These are phyloP conservation scores for Dasyprocta punctata DNA, from an alignment of 2,113 vertebrate genomes.

Conservation along the genomic window DNA sequence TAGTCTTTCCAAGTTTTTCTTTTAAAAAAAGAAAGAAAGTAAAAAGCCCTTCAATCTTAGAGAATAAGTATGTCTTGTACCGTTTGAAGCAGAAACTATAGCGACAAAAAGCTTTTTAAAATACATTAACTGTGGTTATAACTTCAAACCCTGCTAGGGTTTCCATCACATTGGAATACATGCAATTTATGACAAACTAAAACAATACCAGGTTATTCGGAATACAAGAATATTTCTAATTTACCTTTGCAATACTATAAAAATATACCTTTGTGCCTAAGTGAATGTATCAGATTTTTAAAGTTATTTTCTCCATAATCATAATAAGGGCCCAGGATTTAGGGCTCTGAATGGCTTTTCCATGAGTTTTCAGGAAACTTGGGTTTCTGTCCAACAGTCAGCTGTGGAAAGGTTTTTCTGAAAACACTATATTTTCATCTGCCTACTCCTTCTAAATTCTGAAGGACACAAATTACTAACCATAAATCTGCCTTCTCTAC, in stretches of 20 bases:
- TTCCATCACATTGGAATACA: conserved; percentile 75
- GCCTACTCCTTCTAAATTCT: conserved; percentile 59
- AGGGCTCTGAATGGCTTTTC: conserved; percentile 72
- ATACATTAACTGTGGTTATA: conserved; percentile 78
- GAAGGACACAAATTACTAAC: conserved; percentile 46
- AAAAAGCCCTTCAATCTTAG: not conserved
- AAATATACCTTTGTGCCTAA: conserved; percentile 78
- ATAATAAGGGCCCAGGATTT: conserved; percentile 59
- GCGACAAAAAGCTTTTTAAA: conserved; percentile 79
- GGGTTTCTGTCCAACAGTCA: conserved; percentile 52
- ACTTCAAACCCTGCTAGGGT: conserved; percentile 77
- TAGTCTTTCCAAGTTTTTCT: conserved; percentile 68
- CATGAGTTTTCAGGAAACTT: conserved; percentile 55
- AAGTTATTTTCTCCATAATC: conserved; percentile 74
- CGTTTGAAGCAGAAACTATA: conserved; percentile 74
- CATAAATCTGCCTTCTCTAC: conserved; percentile 63
- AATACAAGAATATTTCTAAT: conserved; percentile 67
- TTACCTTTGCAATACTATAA: conserved; percentile 67
- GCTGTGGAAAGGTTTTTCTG: conserved; percentile 56
- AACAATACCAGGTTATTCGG: conserved; percentile 71
- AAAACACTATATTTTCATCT: conserved; percentile 69
- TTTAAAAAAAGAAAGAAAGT: not conserved
- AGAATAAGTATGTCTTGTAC: conserved; percentile 70
- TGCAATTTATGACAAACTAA: conserved; percentile 80
- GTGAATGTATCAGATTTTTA: conserved; percentile 74